A percentile compares a stretch with the other conserved stretches of the same genome.
Conservation (phyloP, 2,797 vertebrate genomes). For the Masticophis lateralis region DNA sequence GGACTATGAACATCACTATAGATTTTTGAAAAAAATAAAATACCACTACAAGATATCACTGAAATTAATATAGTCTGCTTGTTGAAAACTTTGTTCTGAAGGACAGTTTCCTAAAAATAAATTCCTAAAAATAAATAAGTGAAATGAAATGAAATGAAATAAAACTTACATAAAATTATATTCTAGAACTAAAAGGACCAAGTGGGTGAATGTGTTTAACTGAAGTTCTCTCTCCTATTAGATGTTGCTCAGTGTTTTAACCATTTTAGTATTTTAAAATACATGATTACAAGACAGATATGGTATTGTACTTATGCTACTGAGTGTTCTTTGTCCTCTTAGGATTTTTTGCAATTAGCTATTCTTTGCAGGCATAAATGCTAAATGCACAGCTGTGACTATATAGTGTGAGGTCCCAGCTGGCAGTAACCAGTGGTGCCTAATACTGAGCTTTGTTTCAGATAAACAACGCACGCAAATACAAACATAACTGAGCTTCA, state of each 20-base stretch:
- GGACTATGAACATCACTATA: not conserved
- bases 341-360: slow-evolving; percentile 67
- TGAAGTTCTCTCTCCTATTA: slow-evolving; percentile 12
- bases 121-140: not conserved
- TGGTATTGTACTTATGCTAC: slow-evolving; percentile 69
- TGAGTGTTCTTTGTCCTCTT: slow-evolving; percentile 72
- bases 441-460: slow-evolving; percentile 83
- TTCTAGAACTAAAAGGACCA: slow-evolving; percentile 4
- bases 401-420: slow-evolving; percentile 75
- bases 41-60: not conserved
- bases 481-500: slow-evolving; percentile 61
- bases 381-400: slow-evolving; percentile 84
- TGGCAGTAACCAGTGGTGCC: slow-evolving; percentile 86
- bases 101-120: not conserved
- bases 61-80: not conserved
- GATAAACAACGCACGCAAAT: slow-evolving; percentile 73
- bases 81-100: not conserved
- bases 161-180: not conserved
- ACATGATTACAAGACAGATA: slow-evolving; percentile 70
- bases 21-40: not conserved
- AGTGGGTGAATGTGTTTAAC: slow-evolving; percentile 13
- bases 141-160: not conserved
- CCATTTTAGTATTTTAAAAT: slow-evolving; percentile 40
- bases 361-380: slow-evolving; percentile 68
- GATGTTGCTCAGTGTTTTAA: slow-evolving; percentile 52